Percentiles rank a stretch among this genome's conserved stretches.
These are phyloP conservation scores for Nyctalus aviator DNA, from an alignment of 2,797 vertebrate genomes.

Conservation along the genomic window DNA sequence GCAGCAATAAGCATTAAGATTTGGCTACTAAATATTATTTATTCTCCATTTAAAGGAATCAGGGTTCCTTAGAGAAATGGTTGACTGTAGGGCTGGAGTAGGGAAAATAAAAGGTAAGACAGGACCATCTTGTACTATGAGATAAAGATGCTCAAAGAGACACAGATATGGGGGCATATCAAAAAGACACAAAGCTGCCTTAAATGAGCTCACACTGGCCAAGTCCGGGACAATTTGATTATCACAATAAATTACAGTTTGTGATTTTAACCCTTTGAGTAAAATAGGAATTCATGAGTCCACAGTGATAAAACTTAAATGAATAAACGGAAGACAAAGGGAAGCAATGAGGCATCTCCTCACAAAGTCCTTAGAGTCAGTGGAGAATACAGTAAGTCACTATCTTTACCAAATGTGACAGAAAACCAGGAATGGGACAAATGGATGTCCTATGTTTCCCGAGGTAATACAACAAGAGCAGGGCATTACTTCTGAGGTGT, in stretches of 20 bases:
- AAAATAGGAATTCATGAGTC: neutral
- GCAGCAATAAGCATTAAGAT: neutral
- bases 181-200: neutral
- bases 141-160: neutral
- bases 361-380: neutral
- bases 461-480: neutral
- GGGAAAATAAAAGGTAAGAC: neutral
- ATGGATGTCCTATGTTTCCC: neutral
- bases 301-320: neutral
- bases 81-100: neutral
- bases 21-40: neutral
- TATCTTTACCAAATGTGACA: neutral
- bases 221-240: neutral
- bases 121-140: neutral
- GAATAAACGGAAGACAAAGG: neutral
- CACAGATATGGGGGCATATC: neutral
- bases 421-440: neutral
- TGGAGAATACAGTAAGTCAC: neutral
- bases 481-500: neutral
- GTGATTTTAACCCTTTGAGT: neutral
- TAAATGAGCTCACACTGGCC: neutral
- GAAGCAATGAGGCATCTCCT: neutral
- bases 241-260: neutral
- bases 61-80: neutral
- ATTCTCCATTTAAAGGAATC: conserved; percentile 29